Evolutionary conservation across 2,113 vertebrate species (phyloP).

Genomic region (Phoxinus phoxinus): DNA sequence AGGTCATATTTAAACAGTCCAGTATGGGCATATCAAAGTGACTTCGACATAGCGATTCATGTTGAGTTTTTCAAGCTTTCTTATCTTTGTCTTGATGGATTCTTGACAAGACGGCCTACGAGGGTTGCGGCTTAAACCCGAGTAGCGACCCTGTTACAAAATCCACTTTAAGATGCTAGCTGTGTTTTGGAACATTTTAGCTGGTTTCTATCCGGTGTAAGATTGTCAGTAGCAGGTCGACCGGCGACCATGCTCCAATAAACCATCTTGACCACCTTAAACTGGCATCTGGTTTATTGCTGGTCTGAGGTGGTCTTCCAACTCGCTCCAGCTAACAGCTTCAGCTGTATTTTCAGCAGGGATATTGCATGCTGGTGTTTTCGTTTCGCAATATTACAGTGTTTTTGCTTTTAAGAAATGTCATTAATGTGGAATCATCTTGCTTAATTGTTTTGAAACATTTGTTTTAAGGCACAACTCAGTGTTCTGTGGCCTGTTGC

Average conservation of each 20-base stretch:
- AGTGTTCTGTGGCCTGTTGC: not conserved
- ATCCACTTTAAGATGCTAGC: conserved; percentile 16
- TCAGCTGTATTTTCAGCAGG: not conserved
- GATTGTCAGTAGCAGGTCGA: not conserved
- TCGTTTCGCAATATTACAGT: not conserved
- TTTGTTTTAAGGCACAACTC: not conserved
- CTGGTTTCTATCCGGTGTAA: not conserved
- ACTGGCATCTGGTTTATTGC: not conserved
- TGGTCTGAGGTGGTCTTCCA: not conserved
- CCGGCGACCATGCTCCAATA: not conserved
- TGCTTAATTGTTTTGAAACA: not conserved
- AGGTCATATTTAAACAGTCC: conserved; percentile 10
- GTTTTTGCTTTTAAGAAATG: not conserved
- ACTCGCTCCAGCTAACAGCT: not conserved
- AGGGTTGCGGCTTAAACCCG: conserved; percentile 10
- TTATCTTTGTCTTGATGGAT: conserved; percentile 24
- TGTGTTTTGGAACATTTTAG: not conserved
- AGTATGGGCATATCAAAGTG: not conserved
- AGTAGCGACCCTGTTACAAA: conserved; percentile 24
- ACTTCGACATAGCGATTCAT: not conserved
- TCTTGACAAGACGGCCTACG: conserved; percentile 36
- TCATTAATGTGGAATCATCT: not conserved
- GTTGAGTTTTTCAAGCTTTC: not conserved
- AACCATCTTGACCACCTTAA: not conserved
- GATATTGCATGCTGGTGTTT: not conserved